Evolutionary conservation across 2,888 invertebrate genomes (phyloP).

Genomic region (Mythimna impura): DNA sequence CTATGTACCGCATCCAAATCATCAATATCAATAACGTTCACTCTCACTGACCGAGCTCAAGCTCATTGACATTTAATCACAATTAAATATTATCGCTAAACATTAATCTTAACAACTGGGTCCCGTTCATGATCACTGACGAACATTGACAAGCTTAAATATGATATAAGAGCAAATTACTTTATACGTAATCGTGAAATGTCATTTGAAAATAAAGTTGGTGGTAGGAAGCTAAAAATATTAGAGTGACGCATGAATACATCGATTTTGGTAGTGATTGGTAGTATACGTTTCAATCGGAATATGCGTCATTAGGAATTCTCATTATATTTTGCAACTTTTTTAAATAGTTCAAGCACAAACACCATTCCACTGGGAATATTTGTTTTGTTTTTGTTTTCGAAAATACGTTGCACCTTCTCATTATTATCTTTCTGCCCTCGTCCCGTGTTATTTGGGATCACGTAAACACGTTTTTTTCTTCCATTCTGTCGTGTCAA

Average conservation of each 20-base stretch:
- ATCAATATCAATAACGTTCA: constrained; percentile 35
- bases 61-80: constrained; percentile 44
- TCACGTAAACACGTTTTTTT: too few relatives aligned
- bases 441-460: too few relatives aligned
- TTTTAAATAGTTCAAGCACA: neutral
- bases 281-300: too few relatives aligned
- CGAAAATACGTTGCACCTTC: too few relatives aligned
- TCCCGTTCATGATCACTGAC: constrained; percentile 9
- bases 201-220: constrained; percentile 9
- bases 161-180: constrained; percentile 37
- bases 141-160: constrained; percentile 18
- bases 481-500: too few relatives aligned
- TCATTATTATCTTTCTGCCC: too few relatives aligned
- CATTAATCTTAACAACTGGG: constrained; percentile 40
- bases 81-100: constrained; percentile 43
- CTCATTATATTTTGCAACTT: neutral
- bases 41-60: constrained; percentile 34
- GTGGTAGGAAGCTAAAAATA: constrained; percentile 1
- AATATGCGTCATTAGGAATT: neutral
- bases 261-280: neutral
- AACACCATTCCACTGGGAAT: too few relatives aligned
- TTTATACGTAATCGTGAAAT: constrained; percentile 35
- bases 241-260: too few relatives aligned
- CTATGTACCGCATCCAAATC: neutral
- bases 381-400: too few relatives aligned